Conservation (phyloP, 2,888 invertebrate genomes). For the Brenthis ino region DNA sequence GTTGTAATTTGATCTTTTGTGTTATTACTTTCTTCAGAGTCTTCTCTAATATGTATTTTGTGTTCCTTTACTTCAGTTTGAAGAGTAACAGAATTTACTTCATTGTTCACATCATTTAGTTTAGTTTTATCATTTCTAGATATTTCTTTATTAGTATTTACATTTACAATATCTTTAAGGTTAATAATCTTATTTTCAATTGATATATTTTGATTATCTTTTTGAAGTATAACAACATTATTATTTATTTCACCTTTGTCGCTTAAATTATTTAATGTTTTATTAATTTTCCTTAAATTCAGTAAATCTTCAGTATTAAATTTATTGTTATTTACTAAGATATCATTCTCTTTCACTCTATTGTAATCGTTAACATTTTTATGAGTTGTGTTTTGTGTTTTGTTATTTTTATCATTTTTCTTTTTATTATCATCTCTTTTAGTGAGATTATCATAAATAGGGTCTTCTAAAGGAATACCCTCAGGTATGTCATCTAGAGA, state of each 20-base stretch:
- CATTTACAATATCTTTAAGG: neutral
- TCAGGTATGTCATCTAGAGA: slow-evolving; percentile 71
- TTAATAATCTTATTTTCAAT: neutral
- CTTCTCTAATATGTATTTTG: slow-evolving; percentile 9
- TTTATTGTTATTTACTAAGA: slow-evolving; percentile 21
- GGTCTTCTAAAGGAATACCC: slow-evolving; percentile 70
- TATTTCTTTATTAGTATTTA: neutral
- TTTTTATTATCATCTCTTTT: slow-evolving; percentile 35
- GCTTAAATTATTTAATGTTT: neutral
- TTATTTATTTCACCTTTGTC: neutral
- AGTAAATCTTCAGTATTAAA: neutral
- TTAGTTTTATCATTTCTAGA: neutral
- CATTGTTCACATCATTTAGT: neutral
- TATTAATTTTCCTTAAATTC: neutral
- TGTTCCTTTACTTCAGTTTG: slow-evolving; percentile 1
- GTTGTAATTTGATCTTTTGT: slow-evolving; percentile 16
- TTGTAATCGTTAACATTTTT: slow-evolving; percentile 30
- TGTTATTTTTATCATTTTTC: neutral
- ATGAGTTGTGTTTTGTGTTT: slow-evolving; percentile 16
- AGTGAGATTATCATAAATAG: slow-evolving; percentile 64
- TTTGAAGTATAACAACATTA: neutral
- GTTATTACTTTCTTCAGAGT: slow-evolving; percentile 6
- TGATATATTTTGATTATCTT: neutral
- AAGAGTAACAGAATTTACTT: neutral
- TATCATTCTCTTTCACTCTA: slow-evolving; percentile 20